Evolutionary conservation across 2,113 vertebrate species (phyloP).

Genomic region (Cervus canadensis): DNA sequence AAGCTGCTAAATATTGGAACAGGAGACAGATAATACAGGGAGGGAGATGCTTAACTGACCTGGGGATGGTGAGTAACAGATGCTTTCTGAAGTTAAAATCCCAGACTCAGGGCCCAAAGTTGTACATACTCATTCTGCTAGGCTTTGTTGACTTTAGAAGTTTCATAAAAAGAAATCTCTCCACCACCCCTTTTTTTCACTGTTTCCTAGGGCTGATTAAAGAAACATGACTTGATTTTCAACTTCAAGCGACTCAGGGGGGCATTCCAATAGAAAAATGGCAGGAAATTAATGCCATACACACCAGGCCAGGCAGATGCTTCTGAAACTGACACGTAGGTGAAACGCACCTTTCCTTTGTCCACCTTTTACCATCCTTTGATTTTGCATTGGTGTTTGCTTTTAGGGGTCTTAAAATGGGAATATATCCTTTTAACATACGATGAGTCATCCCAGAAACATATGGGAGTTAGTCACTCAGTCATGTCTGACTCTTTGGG

Average conservation of each 20-base stretch:
- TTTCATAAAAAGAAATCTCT: conserved; percentile 46
- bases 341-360: conserved; percentile 73
- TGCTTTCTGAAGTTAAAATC: neutral
- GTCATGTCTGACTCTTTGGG: neutral
- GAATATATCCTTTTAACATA: conserved; percentile 45
- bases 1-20: neutral
- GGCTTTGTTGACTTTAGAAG: conserved; percentile 25
- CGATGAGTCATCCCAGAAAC: conserved; percentile 34
- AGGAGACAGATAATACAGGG: neutral
- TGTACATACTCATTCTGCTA: conserved; percentile 61
- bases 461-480: neutral
- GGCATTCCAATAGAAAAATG: conserved; percentile 78
- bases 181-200: conserved; percentile 72
- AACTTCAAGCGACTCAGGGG: conserved; percentile 85
- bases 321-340: conserved; percentile 80
- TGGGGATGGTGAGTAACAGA: neutral
- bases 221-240: conserved; percentile 88
- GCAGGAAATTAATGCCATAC: conserved; percentile 88
- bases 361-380: neutral
- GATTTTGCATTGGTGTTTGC: conserved; percentile 48
- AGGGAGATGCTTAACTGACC: neutral
- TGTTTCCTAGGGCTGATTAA: conserved; percentile 87
- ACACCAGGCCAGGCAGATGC: conserved; percentile 81
- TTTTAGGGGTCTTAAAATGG: neutral
- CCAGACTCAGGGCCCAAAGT: conserved; percentile 49